Conservation (phyloP, 2,888 invertebrate genomes). For the Eurois occulta region DNA sequence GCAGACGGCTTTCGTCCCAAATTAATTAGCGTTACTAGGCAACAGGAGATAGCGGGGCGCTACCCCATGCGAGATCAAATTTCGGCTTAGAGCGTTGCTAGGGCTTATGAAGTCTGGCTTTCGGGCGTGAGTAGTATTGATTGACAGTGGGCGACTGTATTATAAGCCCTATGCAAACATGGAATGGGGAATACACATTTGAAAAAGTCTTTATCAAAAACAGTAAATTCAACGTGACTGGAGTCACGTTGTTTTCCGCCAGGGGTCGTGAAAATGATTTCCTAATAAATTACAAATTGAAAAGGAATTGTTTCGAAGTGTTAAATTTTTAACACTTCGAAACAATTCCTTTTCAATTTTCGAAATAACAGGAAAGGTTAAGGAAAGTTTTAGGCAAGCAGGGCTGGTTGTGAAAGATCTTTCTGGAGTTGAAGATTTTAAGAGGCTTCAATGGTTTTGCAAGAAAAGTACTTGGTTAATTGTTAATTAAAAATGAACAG, state of each 20-base stretch:
- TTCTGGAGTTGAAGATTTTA: neutral
- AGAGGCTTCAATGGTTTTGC: neutral
- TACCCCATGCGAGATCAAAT: conserved; percentile 6
- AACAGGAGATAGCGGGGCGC: conserved; percentile 22
- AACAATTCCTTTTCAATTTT: no score
- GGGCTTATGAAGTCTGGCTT: conserved; percentile 2
- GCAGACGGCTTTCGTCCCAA: conserved; percentile 14
- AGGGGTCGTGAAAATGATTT: neutral
- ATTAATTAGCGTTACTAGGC: conserved; percentile 45
- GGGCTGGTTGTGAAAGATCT: neutral
- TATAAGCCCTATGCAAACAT: neutral
- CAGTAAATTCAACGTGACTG: conserved; percentile 4
- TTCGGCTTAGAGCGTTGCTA: neutral
- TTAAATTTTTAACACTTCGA: no score
- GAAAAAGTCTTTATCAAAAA: neutral
- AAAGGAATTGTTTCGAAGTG: conserved; percentile 2
- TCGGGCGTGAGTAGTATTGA: neutral
- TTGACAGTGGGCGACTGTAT: neutral
- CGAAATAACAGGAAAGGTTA: neutral
- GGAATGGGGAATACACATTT: neutral
- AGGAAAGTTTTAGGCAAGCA: neutral
- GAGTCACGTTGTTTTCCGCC: no score
- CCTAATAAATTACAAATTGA: neutral
- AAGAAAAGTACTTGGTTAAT: neutral
- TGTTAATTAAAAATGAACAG: no score